phyloP scores from a whole-genome alignment of 2,113 vertebrate genomes.

The Promerops cafer region DNA sequence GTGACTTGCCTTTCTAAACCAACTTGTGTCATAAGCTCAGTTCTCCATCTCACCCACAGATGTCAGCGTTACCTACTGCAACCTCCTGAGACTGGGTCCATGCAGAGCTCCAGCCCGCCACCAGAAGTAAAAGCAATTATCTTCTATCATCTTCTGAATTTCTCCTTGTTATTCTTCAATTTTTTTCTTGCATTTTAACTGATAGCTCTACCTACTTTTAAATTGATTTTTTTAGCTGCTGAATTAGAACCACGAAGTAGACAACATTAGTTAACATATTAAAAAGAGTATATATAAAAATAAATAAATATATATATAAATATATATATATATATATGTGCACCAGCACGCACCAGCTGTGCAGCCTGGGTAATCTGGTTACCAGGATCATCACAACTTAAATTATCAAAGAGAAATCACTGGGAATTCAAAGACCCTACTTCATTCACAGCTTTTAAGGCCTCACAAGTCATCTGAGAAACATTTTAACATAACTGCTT shows the following conservation, averaged over 20 bases:
- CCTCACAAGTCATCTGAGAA: not conserved
- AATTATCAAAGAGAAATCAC: not conserved
- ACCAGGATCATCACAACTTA: not conserved
- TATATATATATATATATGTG: rapidly evolving
- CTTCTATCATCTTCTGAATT: not conserved
- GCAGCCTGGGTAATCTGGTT: not conserved
- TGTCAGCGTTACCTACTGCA: not conserved
- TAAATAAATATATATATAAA: too few relatives aligned
- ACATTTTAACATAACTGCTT: not conserved
- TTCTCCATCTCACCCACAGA: not conserved
- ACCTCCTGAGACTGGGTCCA: not conserved
- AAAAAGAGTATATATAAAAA: not conserved
- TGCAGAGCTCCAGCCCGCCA: not conserved
- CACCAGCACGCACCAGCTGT: not conserved
- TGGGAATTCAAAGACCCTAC: not conserved
- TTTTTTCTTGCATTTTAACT: not conserved
- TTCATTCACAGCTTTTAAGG: not conserved
- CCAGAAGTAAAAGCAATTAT: not conserved
- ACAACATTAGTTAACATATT: not conserved
- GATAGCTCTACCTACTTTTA: not conserved
- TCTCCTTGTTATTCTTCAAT: not conserved
- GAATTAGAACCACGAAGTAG: not conserved
- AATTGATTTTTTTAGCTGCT: not conserved
- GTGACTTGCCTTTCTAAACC: not conserved
- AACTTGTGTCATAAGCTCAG: not conserved